Conservation (phyloP, 2,113 vertebrate species). For the Serranochromis macrocephalus region DNA sequence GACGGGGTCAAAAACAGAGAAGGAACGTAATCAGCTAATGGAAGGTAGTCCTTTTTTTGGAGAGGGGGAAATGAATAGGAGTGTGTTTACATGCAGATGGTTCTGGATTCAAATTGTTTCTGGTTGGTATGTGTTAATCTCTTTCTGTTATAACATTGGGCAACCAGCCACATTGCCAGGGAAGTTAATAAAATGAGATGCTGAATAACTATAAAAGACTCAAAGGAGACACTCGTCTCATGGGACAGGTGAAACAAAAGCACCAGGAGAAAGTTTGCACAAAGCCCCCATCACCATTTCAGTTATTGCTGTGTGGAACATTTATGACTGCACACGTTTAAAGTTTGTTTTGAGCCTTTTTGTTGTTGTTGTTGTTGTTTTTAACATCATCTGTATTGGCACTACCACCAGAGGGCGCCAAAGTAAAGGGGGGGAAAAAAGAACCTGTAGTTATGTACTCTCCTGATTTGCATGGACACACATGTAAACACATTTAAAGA, state of each 20-base stretch:
- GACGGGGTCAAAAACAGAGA: neutral
- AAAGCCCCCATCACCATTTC: neutral
- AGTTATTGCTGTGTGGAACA: neutral
- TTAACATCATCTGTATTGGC: neutral
- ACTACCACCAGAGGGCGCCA: neutral
- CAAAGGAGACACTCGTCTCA: neutral
- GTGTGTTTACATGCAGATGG: neutral
- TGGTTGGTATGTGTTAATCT: neutral
- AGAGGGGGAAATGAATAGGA: neutral
- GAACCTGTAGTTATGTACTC: neutral
- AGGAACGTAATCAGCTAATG: neutral
- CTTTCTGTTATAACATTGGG: neutral
- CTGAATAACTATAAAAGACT: neutral
- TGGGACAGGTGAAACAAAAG: neutral
- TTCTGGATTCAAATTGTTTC: neutral
- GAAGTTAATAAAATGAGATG: neutral
- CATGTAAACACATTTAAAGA: slow-evolving; percentile 36
- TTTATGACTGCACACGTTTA: neutral
- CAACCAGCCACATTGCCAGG: neutral
- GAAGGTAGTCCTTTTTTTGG: neutral
- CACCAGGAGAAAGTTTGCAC: neutral
- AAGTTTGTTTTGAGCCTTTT: neutral
- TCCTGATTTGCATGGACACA: neutral
- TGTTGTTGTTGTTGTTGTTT: neutral
- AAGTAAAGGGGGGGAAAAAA: neutral